Conservation (phyloP, 2,888 invertebrate genomes). For the Prosapia bicincta region DNA sequence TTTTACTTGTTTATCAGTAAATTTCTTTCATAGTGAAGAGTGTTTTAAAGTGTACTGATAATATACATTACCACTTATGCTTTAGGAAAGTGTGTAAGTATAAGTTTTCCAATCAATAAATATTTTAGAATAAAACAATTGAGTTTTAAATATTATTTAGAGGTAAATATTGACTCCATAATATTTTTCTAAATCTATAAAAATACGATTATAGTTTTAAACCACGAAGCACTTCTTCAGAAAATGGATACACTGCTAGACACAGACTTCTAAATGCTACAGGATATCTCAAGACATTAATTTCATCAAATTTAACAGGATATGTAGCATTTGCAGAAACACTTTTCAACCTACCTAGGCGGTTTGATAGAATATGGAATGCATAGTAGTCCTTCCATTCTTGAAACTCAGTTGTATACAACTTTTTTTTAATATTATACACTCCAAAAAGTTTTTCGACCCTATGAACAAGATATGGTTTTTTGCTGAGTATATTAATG, state of each 20-base stretch:
- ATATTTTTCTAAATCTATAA: no score
- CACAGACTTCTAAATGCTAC: constrained; percentile 30
- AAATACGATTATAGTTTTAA: background rate
- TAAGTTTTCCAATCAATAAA: no score
- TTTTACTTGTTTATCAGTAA: no score
- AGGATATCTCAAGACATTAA: constrained; percentile 29
- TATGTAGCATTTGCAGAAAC: constrained; percentile 31
- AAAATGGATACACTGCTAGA: constrained; percentile 24
- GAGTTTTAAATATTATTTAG: no score
- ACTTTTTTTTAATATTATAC: constrained; percentile 39
- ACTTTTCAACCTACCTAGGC: constrained; percentile 31
- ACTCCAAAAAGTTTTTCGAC: constrained; percentile 44
- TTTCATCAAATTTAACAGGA: constrained; percentile 32
- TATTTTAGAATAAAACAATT: no score
- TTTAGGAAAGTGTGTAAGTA: no score
- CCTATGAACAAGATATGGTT: constrained; percentile 45
- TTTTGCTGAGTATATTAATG: constrained; percentile 41
- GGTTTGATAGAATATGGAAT: constrained; percentile 45
- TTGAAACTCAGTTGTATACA: constrained; percentile 39
- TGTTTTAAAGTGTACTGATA: no score
- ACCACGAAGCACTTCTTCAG: background rate
- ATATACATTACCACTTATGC: no score
- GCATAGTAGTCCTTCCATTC: constrained; percentile 43
- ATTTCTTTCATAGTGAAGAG: no score
- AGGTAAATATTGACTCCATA: no score